Base-by-base conservation (phyloP, 2,113 vertebrate genomes). In the Saccopteryx leptura region DNA sequence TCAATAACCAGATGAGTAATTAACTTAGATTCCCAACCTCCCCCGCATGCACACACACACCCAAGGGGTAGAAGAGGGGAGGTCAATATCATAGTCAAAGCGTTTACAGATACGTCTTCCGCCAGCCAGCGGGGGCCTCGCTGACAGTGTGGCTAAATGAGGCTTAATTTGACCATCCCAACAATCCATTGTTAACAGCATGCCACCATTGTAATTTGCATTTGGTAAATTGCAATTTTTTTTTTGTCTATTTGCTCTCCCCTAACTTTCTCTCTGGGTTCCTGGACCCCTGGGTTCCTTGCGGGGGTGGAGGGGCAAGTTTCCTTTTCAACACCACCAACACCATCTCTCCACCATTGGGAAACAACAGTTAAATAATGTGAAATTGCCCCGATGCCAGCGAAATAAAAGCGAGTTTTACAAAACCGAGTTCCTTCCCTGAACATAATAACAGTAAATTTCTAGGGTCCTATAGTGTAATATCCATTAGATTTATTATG, bases 401-500 rank as follows among this genome's bases (percentile, higher is more conserved):
- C 97, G 97, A 99, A 99, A 99, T 98, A 99, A 99, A 99, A 99
- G 98, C 98, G 98, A 98, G 98, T 99, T 99, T 99, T 98, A 98
- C 98, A 98, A 98, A 98, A 98, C 98, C 98, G 98, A 98, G 97
- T 98, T 98, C 98, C 96, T 98, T 98, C 98, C 96, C 98, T 98
- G 98, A 98, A 99, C 98, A 98, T 98, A 99, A 99, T 99, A 99
- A 99, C 99, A 99, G 99, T 99, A 98, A 99, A 98, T 99, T 98
- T 99, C 98, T 98, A 98, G 98, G 98, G 98, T 98, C 98, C 97
- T 99, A 99, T 98, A 99, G 98, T 99, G 99, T 99, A 99, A 99
- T 99, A 99, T 99, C 99, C 99, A 99, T 99, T 99, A 99, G 99
- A 99, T 99, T 99, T 99, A 99, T 99, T 99, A 99, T 99, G 99